Evolutionary conservation across 2,888 invertebrate species (phyloP), one percentile per base, ranked within the genome.

Genomic region (Cartodere bifasciata): DNA sequence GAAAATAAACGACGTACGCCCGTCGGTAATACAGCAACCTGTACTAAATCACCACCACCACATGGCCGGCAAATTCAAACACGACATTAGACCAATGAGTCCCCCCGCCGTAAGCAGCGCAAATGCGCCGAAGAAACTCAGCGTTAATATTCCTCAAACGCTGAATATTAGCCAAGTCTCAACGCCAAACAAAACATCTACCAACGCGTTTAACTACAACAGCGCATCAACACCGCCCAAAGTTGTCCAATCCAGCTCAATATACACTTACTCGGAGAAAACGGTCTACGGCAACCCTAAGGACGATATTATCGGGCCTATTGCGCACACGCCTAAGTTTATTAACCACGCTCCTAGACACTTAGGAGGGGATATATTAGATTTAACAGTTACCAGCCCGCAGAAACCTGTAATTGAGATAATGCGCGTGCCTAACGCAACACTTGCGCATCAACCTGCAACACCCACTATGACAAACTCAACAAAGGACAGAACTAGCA

Each of bases 221-320:
- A n/a, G n/a, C 35, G 53, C 46, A 30, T 38, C 43, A 13, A 46
- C 63, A 6, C 67, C 65, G 4, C 75, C 67, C 0, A 70, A 62
- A 51, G 74, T 71, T 1, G 68, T 68, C 5, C 78, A 75, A 46
- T 74, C 70, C 0, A 70, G 68, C 12, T 74, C 75, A 3, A 72
- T 76, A 26, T 79, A 72, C 53, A 68, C 72, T 1, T 64, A 65
- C 43, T 67, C 67, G 1, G 73, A 76, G 44, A 72, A 68, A 45
- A 75, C 67, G 0, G 72, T 79, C 1, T 80, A 80, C 43, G 78
- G 79, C 0, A 76, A 80, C 54, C 80, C 80, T 0, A 79, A 78
- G 48, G 79, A 78, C 45, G 69, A 70, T 3, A 63, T 74, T 37
- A 65, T 65, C 55, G 67, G 70, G 0, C 67, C 68, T 0, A 64